Evolutionary conservation across 2,797 vertebrate species (phyloP).

Genomic region (Coranthus polyacanthus): DNA sequence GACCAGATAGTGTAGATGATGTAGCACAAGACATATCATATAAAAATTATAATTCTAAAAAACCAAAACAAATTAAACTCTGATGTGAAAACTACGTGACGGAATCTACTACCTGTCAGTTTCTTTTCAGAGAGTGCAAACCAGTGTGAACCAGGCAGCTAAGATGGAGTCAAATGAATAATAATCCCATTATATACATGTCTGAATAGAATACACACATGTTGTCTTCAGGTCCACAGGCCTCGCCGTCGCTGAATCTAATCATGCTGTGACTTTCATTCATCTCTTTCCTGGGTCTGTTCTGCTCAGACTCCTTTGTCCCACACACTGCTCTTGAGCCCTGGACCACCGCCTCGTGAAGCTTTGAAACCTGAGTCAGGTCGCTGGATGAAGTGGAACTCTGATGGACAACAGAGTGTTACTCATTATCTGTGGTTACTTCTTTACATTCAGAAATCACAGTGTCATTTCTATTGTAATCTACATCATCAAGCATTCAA

Average conservation of each 20-base stretch:
- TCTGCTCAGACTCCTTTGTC: conserved; percentile 52
- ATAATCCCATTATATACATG: too few relatives aligned
- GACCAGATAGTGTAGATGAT: too few relatives aligned
- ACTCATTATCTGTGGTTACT: background rate
- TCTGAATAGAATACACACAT: conserved; percentile 60
- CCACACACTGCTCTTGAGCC: conserved; percentile 27
- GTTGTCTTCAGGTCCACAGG: conserved; percentile 56
- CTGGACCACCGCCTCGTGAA: conserved; percentile 5
- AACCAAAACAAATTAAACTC: too few relatives aligned
- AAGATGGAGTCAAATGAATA: too few relatives aligned
- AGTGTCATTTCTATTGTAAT: too few relatives aligned
- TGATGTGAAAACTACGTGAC: too few relatives aligned
- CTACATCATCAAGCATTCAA: background rate
- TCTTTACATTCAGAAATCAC: background rate
- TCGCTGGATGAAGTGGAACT: conserved; percentile 50
- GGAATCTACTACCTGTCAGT: too few relatives aligned
- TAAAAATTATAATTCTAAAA: too few relatives aligned
- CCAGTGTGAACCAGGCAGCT: too few relatives aligned
- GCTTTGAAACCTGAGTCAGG: background rate
- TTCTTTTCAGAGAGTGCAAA: too few relatives aligned
- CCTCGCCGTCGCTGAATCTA: conserved; percentile 66
- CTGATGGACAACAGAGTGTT: conserved; percentile 34
- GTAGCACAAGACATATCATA: too few relatives aligned
- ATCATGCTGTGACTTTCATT: conserved; percentile 73
- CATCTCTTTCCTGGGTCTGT: conserved; percentile 75